These are phyloP conservation scores for Carabus problematicus DNA, from an alignment of 2,888 invertebrate species.

Conservation along the genomic window DNA sequence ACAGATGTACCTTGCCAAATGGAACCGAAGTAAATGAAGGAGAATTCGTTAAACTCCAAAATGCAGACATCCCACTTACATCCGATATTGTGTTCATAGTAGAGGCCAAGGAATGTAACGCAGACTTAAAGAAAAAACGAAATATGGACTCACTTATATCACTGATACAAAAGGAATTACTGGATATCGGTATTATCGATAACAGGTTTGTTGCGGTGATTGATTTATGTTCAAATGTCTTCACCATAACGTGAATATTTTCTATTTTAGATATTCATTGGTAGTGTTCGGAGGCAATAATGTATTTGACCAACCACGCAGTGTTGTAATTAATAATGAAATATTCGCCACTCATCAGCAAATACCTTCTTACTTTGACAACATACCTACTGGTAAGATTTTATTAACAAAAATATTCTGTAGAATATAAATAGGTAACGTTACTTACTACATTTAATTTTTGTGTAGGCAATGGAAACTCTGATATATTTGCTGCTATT, in stretches of 20 bases:
- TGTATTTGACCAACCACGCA: constrained; percentile 74
- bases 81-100: constrained; percentile 89
- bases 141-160: constrained; percentile 74
- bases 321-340: constrained; percentile 74
- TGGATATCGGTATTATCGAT: constrained; percentile 62
- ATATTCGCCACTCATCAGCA: constrained; percentile 72
- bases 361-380: constrained; percentile 72
- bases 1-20: constrained; percentile 73
- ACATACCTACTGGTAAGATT: constrained; percentile 69
- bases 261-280: constrained; percentile 73
- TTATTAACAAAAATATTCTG: constrained; percentile 7
- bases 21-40: constrained; percentile 78
- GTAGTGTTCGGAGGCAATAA: constrained; percentile 78
- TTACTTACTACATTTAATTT: constrained; percentile 32
- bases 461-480: constrained; percentile 62
- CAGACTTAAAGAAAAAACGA: constrained; percentile 68
- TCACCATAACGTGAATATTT: not conserved
- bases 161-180: constrained; percentile 73
- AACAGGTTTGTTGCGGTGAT: constrained; percentile 66
- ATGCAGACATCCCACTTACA: constrained; percentile 67
- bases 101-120: constrained; percentile 86
- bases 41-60: constrained; percentile 71
- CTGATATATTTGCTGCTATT: constrained; percentile 79
- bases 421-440: constrained; percentile 21
- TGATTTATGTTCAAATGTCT: constrained; percentile 10